phyloP scores from a whole-genome alignment of 2,888 invertebrate genomes.

The Platynereis dumerilii region DNA sequence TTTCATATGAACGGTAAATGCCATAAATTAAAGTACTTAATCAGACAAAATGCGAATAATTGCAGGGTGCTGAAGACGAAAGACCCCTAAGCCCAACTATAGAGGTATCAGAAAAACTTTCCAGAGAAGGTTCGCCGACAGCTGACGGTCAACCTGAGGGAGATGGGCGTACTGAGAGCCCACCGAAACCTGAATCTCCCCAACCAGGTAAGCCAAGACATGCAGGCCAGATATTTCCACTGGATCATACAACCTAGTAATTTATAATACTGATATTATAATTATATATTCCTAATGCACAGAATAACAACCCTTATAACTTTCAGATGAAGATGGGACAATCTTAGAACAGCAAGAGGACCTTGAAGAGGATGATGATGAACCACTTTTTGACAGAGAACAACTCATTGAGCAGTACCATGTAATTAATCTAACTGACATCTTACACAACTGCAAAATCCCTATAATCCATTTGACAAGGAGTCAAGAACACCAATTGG shows the following conservation, averaged over 20 bases:
- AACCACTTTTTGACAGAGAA: slow-evolving; percentile 52
- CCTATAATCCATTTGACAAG: too few species aligned
- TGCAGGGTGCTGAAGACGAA: background rate
- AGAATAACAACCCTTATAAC: too few species aligned
- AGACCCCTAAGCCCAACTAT: slow-evolving; percentile 41
- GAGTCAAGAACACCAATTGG: too few species aligned
- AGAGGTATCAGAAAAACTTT: slow-evolving; percentile 51
- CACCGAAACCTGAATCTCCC: slow-evolving; percentile 33
- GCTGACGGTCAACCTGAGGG: background rate
- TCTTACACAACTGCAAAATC: too few species aligned
- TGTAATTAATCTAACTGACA: slow-evolving; percentile 51
- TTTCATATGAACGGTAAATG: too few species aligned
- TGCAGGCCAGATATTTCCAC: background rate
- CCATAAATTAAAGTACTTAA: too few species aligned
- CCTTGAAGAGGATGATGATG: slow-evolving; percentile 49
- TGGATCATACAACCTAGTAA: too few species aligned
- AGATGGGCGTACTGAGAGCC: slow-evolving; percentile 16
- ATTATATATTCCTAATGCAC: too few species aligned
- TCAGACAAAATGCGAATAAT: too few species aligned
- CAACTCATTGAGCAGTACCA: slow-evolving; percentile 57
- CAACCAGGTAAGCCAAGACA: slow-evolving; percentile 9
- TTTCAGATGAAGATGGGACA: slow-evolving; percentile 17
- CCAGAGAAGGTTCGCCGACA: slow-evolving; percentile 51
- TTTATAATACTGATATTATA: too few species aligned
- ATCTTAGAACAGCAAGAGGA: slow-evolving; percentile 40